A percentile compares a stretch with the other conserved stretches of the same genome.
phyloP scores from a whole-genome alignment of 2,113 vertebrate genomes.

The Sminthopsis crassicaudata region DNA sequence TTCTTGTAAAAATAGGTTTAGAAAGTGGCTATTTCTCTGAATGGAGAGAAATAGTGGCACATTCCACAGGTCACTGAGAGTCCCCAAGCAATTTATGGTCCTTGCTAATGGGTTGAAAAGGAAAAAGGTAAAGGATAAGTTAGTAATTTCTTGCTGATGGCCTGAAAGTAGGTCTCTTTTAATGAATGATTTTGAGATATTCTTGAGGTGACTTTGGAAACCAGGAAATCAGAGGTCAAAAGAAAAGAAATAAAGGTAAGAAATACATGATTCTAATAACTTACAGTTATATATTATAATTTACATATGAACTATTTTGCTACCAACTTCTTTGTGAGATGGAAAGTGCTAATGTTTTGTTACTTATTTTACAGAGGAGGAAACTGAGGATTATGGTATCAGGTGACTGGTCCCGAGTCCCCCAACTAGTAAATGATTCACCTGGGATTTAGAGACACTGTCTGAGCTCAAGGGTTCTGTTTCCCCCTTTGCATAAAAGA shows the following conservation, averaged over 20 bases:
- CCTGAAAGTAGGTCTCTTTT: not conserved
- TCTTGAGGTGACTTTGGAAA: not conserved
- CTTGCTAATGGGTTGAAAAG: not conserved
- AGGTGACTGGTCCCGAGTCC: not conserved
- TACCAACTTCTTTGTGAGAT: not conserved
- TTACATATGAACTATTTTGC: not conserved
- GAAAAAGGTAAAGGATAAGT: not conserved
- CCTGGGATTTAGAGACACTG: not conserved
- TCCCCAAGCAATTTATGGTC: not conserved
- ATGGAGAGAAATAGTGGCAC: not conserved
- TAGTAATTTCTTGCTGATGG: not conserved
- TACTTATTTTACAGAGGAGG: not conserved
- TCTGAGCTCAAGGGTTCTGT: not conserved
- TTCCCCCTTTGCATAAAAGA: not conserved
- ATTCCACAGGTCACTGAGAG: not conserved
- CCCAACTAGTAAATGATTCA: not conserved
- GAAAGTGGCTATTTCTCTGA: slow-evolving; percentile 1
- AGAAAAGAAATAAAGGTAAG: not conserved
- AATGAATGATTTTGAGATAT: not conserved
- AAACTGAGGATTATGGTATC: not conserved
- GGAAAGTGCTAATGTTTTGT: not conserved
- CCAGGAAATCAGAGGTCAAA: not conserved
- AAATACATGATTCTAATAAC: not conserved
- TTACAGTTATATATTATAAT: not conserved
- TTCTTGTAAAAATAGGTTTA: not conserved